Evolutionary conservation across 2,797 vertebrate genomes (phyloP), one percentile per base, ranked within the genome.

Genomic region (Sardinella longiceps): DNA sequence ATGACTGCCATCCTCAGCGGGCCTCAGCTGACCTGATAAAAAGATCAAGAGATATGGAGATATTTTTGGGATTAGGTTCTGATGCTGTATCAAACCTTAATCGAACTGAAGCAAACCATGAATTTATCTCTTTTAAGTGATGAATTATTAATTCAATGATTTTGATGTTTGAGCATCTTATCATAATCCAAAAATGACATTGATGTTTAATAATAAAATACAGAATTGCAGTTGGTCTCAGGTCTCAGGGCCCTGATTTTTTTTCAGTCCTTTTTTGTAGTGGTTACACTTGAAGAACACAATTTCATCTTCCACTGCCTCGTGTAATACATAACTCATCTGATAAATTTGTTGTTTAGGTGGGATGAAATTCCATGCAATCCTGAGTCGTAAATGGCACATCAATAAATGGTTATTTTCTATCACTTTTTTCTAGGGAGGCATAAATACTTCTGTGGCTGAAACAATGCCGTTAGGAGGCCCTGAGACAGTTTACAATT

Each of bases 221-320:
- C 70, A 77, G 33, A 77, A 77, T 39, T 5, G 33, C 33, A 70
- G 3, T 70, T 70, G 5, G 66, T n/a, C n/a, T n/a, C 11, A 33
- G 20, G 37, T 77, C 30, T 70, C 70, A 77, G 15, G 70, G 70
- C 33, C 0, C 70, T 20, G 15, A 20, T 18, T 18, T 20, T 43
- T 20, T 70, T 12, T 9, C 5, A 39, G 18, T 39, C 18, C 46
- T 12, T 77, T 77, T 7, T 70, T 60, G 23, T n/a, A 43, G 33
- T 77, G 37, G 23, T 77, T 43, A 23, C 37, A 77, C 30, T 30
- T 20, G 30, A 74, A 74, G 12, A 74, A 37, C 18, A 77, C 70
- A 43, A 77, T 77, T 77, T 77, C 70, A 77, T 77, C 37, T 77
- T 23, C 18, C 70, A 77, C 70, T 77, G 70, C 70, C 37, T 43